Conservation (phyloP, 2,888 invertebrate species). For the Prosapia bicincta region DNA sequence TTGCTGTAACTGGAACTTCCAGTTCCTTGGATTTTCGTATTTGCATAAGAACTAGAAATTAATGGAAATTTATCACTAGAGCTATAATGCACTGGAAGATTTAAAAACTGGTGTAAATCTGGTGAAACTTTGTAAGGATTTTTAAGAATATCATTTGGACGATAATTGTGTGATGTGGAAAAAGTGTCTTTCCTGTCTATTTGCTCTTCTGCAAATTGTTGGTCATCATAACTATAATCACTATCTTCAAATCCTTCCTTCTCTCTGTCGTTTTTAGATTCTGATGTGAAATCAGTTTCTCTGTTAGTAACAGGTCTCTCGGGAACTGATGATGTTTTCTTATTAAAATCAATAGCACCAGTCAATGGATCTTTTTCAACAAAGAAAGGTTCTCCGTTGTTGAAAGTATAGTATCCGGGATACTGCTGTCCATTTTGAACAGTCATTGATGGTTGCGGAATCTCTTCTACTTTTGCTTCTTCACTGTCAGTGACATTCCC, state of each 20-base stretch:
- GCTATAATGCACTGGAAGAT: conserved; percentile 64
- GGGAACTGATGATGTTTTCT: conserved; percentile 48
- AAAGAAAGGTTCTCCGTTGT: conserved; percentile 67
- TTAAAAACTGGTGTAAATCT: conserved; percentile 64
- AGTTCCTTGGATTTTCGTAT: conserved; percentile 63
- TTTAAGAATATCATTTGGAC: conserved; percentile 55
- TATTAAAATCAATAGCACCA: conserved; percentile 60
- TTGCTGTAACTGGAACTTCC: conserved; percentile 32
- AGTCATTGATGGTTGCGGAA: conserved; percentile 32
- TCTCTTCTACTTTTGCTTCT: conserved; percentile 31
- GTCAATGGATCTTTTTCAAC: conserved; percentile 65
- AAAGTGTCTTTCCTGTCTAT: conserved; percentile 52
- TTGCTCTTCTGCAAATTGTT: conserved; percentile 37
- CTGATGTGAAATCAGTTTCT: conserved; percentile 36
- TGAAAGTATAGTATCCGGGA: conserved; percentile 54
- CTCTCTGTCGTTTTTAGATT: conserved; percentile 32
- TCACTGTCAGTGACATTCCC: conserved; percentile 21
- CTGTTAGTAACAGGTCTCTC: conserved; percentile 36
- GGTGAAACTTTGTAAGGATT: conserved; percentile 44
- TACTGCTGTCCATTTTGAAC: conserved; percentile 31
- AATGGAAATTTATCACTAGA: conserved; percentile 62
- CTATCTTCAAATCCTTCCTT: conserved; percentile 40
- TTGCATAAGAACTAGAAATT: conserved; percentile 68
- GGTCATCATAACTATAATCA: conserved; percentile 38
- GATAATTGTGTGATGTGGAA: conserved; percentile 44